Evolutionary conservation across 2,113 vertebrate genomes (phyloP).

Genomic region (Galeopterus variegatus): DNA sequence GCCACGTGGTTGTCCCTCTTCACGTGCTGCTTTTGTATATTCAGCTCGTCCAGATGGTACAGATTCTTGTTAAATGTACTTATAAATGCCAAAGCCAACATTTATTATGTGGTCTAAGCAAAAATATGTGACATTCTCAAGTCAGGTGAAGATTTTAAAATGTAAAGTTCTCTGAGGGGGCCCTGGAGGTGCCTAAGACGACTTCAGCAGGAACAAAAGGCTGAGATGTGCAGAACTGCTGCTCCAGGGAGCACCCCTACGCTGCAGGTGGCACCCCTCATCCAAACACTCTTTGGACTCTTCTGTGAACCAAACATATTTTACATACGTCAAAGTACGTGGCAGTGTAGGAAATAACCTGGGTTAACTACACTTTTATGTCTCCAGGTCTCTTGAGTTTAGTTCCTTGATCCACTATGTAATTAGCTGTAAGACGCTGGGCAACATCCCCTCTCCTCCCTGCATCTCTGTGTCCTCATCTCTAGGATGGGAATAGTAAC

Average conservation of each 20-base stretch:
- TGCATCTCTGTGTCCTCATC: neutral
- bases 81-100: neutral
- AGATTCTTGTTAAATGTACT: neutral
- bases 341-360: rapidly evolving
- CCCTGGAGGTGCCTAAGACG: neutral
- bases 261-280: rapidly evolving
- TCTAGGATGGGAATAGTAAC: neutral
- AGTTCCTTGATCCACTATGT: rapidly evolving
- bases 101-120: rapidly evolving
- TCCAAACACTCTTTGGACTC: rapidly evolving
- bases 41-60: rapidly evolving
- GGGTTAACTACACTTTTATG: no score
- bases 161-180: neutral
- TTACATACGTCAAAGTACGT: rapidly evolving
- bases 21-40: rapidly evolving
- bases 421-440: rapidly evolving
- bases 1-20: rapidly evolving
- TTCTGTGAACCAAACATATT: rapidly evolving
- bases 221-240: rapidly evolving
- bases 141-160: neutral
- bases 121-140: neutral
- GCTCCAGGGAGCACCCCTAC: rapidly evolving
- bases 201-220: rapidly evolving
- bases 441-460: neutral
- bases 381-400: neutral